Evolutionary conservation across 2,888 invertebrate species (phyloP).

Genomic region (Melanargia galathea): DNA sequence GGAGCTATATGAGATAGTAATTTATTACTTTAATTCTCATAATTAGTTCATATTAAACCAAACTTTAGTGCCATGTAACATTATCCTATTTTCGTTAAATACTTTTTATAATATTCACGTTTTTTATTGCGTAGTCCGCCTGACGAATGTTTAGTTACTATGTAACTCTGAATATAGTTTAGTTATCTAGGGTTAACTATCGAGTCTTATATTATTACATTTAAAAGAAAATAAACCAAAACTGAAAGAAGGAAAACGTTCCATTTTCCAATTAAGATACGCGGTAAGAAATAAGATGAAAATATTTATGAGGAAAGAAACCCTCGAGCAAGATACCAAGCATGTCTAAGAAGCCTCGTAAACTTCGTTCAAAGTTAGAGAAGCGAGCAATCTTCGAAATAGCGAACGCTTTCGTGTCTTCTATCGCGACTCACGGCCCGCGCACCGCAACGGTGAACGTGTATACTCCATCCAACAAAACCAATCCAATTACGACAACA

Average conservation of each 20-base stretch:
- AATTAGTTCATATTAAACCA: too few relatives aligned
- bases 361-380: slow-evolving; percentile 25
- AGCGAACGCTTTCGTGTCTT: slow-evolving; percentile 33
- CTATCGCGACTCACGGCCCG: slow-evolving; percentile 25
- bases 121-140: too few relatives aligned
- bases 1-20: too few relatives aligned
- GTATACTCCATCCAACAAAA: slow-evolving; percentile 36
- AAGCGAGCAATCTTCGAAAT: slow-evolving; percentile 24
- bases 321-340: slow-evolving; percentile 18
- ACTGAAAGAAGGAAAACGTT: neutral
- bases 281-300: neutral
- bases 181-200: too few relatives aligned
- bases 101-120: too few relatives aligned
- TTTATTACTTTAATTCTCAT: too few relatives aligned
- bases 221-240: neutral
- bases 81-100: too few relatives aligned
- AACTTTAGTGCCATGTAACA: too few relatives aligned
- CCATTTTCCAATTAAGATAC: neutral
- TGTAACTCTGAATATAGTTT: too few relatives aligned
- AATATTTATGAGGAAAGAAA: slow-evolving; percentile 10
- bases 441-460: slow-evolving; percentile 35
- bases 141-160: too few relatives aligned
- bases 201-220: too few relatives aligned
- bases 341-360: slow-evolving; percentile 23
- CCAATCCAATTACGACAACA: slow-evolving; percentile 41